These are phyloP conservation scores for Apamea epomidion DNA, from an alignment of 2,888 invertebrate species.

Conservation along the genomic window DNA sequence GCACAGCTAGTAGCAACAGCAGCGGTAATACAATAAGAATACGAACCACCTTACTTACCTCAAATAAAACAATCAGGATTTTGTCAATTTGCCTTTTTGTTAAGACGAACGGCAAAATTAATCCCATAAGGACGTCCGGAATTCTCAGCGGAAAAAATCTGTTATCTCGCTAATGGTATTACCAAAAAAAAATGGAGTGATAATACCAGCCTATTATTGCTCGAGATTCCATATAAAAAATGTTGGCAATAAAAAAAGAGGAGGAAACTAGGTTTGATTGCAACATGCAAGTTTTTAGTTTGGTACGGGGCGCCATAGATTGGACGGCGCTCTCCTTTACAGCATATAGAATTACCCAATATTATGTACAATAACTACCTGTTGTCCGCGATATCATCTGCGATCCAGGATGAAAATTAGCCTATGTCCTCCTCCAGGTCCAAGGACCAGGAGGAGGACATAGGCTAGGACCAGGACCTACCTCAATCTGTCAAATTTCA, in stretches of 20 bases:
- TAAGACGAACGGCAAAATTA: not conserved
- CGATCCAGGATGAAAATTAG: not conserved
- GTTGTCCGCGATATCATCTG: not conserved
- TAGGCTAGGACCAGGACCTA: too few species aligned
- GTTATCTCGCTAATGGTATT: not conserved
- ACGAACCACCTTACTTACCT: not conserved
- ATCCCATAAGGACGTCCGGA: conserved; percentile 13
- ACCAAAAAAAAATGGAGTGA: not conserved
- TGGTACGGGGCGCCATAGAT: not conserved
- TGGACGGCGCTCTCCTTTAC: not conserved
- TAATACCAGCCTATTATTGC: not conserved
- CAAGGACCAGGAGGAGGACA: too few species aligned
- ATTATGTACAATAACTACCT: not conserved
- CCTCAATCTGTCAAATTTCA: not conserved
- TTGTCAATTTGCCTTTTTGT: not conserved
- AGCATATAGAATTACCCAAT: not conserved
- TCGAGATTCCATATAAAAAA: not conserved
- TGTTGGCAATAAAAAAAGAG: not conserved
- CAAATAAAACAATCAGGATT: conserved; percentile 1
- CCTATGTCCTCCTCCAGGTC: not conserved
- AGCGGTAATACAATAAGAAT: not conserved
- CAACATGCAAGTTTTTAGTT: not conserved
- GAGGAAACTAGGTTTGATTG: not conserved
- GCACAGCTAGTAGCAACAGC: not conserved
- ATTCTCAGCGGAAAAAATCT: not conserved